phyloP scores from a whole-genome alignment of 2,113 vertebrate genomes.

The Grallaria varia region DNA sequence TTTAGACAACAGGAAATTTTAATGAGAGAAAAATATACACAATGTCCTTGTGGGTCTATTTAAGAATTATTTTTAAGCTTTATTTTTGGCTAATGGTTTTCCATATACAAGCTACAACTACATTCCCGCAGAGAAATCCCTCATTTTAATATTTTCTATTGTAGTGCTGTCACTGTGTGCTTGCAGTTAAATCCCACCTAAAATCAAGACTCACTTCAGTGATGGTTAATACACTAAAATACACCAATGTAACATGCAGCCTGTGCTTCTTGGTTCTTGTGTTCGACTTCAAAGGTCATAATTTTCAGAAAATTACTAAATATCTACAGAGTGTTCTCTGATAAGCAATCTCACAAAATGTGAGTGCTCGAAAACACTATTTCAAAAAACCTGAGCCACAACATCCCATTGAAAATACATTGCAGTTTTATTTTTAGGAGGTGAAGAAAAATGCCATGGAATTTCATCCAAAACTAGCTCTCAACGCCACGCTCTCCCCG shows the following conservation, averaged over 20 bases:
- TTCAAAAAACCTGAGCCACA: background rate
- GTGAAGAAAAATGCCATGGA: background rate
- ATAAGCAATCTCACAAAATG: background rate
- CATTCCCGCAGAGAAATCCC: background rate
- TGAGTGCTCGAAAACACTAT: background rate
- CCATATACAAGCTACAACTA: background rate
- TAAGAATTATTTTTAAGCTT: slow-evolving; percentile 26
- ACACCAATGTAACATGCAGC: background rate
- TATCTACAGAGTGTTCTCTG: background rate
- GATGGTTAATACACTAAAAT: background rate
- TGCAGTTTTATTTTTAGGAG: background rate
- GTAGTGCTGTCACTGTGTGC: background rate
- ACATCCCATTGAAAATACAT: background rate
- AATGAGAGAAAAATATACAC: slow-evolving; percentile 33
- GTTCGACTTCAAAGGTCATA: background rate
- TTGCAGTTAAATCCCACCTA: background rate
- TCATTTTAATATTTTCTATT: background rate
- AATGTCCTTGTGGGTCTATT: background rate
- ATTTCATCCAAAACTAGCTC: background rate
- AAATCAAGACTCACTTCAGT: background rate
- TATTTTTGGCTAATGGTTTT: slow-evolving; percentile 10
- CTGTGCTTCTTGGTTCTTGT: background rate
- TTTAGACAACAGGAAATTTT: slow-evolving; percentile 46
- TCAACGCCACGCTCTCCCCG: background rate
- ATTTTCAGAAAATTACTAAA: background rate